Percentiles rank a stretch among this genome's conserved stretches.
Conservation (phyloP, 2,888 invertebrate genomes). For the Cotesia congregata region DNA sequence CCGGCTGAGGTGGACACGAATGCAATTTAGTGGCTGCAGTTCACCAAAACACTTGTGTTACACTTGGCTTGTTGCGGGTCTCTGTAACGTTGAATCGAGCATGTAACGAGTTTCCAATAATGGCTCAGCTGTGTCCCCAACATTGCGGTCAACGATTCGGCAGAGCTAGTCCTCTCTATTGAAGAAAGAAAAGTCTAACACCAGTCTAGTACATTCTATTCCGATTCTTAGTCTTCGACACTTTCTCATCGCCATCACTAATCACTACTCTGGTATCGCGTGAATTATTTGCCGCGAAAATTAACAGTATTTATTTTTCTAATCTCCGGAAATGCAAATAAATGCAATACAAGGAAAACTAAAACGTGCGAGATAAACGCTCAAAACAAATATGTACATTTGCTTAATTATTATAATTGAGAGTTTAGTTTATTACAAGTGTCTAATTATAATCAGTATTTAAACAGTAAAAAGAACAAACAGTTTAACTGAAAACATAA, state of each 20-base stretch:
- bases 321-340: no score
- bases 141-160: slow-evolving; percentile 40
- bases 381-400: no score
- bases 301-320: no score
- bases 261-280: neutral
- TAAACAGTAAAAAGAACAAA: neutral
- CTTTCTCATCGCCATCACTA: neutral
- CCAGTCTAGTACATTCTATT: neutral
- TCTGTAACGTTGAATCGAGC: slow-evolving; percentile 64
- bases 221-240: neutral
- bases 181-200: slow-evolving; percentile 16
- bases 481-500: neutral
- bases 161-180: slow-evolving; percentile 1
- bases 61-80: slow-evolving; percentile 47
- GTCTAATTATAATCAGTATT: no score
- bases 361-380: no score
- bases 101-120: slow-evolving; percentile 70
- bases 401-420: no score
- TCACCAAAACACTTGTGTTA: slow-evolving; percentile 42
- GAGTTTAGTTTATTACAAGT: no score
- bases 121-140: slow-evolving; percentile 66
- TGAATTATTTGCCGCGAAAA: no score
- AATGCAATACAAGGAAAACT: no score
- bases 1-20: slow-evolving; percentile 27
- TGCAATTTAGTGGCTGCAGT: slow-evolving; percentile 43